A percentile compares a stretch with the other conserved stretches of the same genome.
Conservation (phyloP, 2,797 vertebrate species). For the Steatocranus sp. region DNA sequence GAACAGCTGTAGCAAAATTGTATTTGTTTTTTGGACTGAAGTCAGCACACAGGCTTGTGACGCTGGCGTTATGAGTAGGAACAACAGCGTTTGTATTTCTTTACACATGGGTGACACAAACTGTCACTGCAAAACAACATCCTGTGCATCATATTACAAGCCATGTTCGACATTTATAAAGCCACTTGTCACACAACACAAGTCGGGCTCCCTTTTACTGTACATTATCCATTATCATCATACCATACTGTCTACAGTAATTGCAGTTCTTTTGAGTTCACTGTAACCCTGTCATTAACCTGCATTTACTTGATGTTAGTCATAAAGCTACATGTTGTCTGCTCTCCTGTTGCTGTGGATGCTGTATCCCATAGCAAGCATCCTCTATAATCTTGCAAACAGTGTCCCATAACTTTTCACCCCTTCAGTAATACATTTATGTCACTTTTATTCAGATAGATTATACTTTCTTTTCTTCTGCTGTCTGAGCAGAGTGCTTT, state of each 20-base stretch:
- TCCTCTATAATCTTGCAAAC: neutral
- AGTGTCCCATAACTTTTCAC: neutral
- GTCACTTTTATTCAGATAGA: neutral
- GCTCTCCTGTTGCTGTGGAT: neutral
- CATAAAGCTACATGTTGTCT: neutral
- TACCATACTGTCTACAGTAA: neutral
- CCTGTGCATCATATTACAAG: neutral
- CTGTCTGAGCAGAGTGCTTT: neutral
- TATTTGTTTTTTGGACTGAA: neutral
- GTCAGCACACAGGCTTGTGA: neutral
- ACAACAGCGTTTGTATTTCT: neutral
- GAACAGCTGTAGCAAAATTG: neutral
- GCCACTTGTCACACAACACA: neutral
- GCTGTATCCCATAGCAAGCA: neutral
- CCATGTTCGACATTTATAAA: neutral
- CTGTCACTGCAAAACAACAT: conserved; percentile 1
- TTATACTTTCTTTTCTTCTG: neutral
- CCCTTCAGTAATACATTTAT: neutral
- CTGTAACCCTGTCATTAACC: neutral
- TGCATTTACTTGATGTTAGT: neutral
- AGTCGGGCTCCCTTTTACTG: neutral
- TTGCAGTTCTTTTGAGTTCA: neutral
- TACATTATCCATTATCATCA: neutral
- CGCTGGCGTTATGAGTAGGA: neutral
- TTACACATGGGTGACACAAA: neutral